Base-by-base conservation (phyloP, 2,797 vertebrate species). In the Thripadectes ignobilis region DNA sequence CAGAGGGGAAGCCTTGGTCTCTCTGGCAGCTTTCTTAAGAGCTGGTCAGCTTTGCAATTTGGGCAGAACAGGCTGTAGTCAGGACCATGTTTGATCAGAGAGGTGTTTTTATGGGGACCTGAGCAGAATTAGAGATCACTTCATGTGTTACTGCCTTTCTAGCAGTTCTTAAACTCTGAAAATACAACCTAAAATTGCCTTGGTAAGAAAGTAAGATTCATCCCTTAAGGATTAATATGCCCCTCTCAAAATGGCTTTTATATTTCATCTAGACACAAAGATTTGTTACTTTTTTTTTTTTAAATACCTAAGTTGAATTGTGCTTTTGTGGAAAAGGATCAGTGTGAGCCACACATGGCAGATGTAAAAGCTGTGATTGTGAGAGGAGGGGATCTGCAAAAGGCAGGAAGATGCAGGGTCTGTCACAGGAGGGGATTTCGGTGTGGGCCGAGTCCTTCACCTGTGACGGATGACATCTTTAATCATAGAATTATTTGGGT, bases 271-370 rank as follows among this genome's bases (percentile, higher is more conserved):
- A 10, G 59, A 9, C 2, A 1, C 12, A 43, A 51, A 69, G 77
- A 51, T 72, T 46, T 80, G 68, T 73, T 83, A 6, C 26, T 10
- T 27, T 5, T 51, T 52, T 52, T 51, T 51, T 65, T 82, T 19
- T 6, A n/a, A n/a, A 30, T 43, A 11, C 21, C 52, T 4, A 17
- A 61, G 46, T 5, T 15, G 32, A 55, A 26, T 30, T 51, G 29
- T 36, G 32, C 16, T 0, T 8, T 38, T 69, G 17, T 90, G 84
- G 10, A 58, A 1, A 39, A 34, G n/a, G 36, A 5, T 27, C 8
- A 0, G 4, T 7, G 38, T 1, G 2, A 30, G 17, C 54, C 38
- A 7, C 3, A 0, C 15, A 3, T 7, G 16, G 29, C 41, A 81
- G 55, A 15, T 3, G 1, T 21, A 24, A n/a, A 39, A 55, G 54